A percentile compares a stretch with the other conserved stretches of the same genome.
These are phyloP conservation scores for Lasioglossum albipes DNA, from an alignment of 1,140 invertebrate species.

Conservation along the genomic window DNA sequence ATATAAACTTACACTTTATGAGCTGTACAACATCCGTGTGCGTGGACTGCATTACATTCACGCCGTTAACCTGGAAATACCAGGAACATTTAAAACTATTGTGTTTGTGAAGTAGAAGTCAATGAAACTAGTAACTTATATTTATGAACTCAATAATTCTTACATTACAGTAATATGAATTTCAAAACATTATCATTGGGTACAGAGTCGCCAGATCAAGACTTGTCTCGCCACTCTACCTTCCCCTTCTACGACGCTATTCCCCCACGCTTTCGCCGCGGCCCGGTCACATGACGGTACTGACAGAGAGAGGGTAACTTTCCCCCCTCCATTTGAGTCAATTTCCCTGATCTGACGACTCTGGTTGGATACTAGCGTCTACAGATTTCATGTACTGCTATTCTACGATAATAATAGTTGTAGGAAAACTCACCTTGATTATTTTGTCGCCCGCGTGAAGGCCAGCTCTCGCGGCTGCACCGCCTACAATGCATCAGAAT, in stretches of 20 bases:
- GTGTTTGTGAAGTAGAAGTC: not conserved
- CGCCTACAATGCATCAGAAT: conserved; percentile 83
- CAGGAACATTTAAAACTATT: conserved; percentile 30
- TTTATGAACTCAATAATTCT: too few relatives aligned
- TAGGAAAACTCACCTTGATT: conserved; percentile 86
- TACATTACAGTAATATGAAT: not conserved
- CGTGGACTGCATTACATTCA: conserved; percentile 92
- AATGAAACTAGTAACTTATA: not conserved
- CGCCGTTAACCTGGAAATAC: conserved; percentile 90
- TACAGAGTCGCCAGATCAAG: too few relatives aligned
- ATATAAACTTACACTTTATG: conserved; percentile 90
- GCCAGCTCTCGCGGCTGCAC: conserved; percentile 95
- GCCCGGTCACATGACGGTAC: too few relatives aligned
- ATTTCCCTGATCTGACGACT: too few relatives aligned
- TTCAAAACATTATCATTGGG: not conserved
- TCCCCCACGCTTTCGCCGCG: too few relatives aligned
- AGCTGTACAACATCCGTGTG: conserved; percentile 96
- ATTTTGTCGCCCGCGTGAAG: conserved; percentile 96
- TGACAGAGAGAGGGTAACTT: too few relatives aligned
- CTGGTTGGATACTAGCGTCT: not conserved
- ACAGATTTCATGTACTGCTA: not conserved
- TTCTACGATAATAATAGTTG: conserved; percentile 10
- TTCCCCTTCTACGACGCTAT: too few relatives aligned
- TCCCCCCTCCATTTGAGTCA: too few relatives aligned
- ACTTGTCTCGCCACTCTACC: too few relatives aligned